Evolutionary conservation across 2,888 invertebrate genomes (phyloP).

Genomic region (Nebria brevicollis): DNA sequence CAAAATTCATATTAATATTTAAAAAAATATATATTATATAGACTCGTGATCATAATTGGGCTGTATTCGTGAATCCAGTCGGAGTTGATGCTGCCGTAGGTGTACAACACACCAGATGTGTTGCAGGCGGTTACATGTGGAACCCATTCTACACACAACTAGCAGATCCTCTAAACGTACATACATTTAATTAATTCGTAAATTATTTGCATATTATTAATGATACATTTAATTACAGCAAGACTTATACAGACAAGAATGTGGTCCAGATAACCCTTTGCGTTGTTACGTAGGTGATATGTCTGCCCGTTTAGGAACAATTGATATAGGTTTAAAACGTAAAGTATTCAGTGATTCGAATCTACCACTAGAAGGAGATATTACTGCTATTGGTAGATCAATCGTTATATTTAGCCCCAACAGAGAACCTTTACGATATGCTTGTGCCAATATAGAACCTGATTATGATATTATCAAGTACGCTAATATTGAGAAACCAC

Average conservation of each 20-base stretch:
- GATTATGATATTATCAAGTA: constrained; percentile 92
- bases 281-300: constrained; percentile 93
- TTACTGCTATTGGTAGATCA: constrained; percentile 84
- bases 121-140: constrained; percentile 92
- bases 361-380: constrained; percentile 83
- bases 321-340: constrained; percentile 81
- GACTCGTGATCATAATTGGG: constrained; percentile 89
- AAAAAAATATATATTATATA: constrained; percentile 60
- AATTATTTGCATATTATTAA: background rate
- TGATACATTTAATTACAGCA: constrained; percentile 65
- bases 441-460: constrained; percentile 91
- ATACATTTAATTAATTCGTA: constrained; percentile 49
- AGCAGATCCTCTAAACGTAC: constrained; percentile 88
- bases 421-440: constrained; percentile 75
- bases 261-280: constrained; percentile 86
- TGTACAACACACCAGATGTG: constrained; percentile 82
- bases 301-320: constrained; percentile 83
- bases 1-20: background rate
- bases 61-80: constrained; percentile 90
- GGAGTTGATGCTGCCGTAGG: constrained; percentile 90
- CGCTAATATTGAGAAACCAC: constrained; percentile 86
- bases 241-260: constrained; percentile 87
- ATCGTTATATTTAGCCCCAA: constrained; percentile 85
- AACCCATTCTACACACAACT: constrained; percentile 91
- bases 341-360: constrained; percentile 86